Evolutionary conservation across 2,113 vertebrate genomes (phyloP).

Genomic region (Pagrus major): DNA sequence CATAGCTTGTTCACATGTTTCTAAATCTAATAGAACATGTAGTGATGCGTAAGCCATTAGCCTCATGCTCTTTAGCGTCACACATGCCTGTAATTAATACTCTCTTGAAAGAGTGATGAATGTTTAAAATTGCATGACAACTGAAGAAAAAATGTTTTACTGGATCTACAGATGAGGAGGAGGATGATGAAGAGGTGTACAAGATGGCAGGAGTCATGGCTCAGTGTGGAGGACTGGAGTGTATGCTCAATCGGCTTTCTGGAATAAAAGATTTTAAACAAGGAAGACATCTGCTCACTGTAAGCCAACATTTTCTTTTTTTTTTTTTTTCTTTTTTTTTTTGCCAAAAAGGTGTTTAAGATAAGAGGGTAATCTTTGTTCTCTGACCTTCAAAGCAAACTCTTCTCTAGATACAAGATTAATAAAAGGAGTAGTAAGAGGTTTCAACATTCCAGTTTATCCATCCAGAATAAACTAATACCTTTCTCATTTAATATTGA

Average conservation of each 20-base stretch:
- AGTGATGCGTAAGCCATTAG: background rate
- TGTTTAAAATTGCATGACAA: background rate
- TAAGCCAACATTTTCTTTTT: slow-evolving; percentile 78
- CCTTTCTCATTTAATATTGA: background rate
- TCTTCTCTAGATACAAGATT: background rate
- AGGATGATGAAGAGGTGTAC: slow-evolving; percentile 98
- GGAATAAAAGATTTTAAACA: slow-evolving; percentile 99
- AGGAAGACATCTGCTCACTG: slow-evolving; percentile 95
- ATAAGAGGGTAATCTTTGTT: background rate
- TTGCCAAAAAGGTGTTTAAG: background rate
- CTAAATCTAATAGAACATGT: background rate
- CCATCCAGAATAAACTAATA: background rate
- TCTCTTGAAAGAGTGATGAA: background rate
- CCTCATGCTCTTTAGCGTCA: background rate
- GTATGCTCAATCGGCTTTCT: slow-evolving; percentile 96
- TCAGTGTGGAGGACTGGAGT: slow-evolving; percentile 95
- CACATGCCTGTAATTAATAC: background rate
- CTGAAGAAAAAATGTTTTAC: background rate
- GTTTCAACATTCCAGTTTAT: background rate
- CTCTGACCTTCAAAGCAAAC: background rate
- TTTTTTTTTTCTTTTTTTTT: no score
- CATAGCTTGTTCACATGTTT: background rate
- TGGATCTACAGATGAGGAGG: slow-evolving; percentile 93
- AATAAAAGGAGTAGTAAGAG: background rate
- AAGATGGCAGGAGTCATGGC: slow-evolving; percentile 99